Evolutionary conservation across 2,888 invertebrate genomes (phyloP).

Genomic region (Trissolcus brochymenae): DNA sequence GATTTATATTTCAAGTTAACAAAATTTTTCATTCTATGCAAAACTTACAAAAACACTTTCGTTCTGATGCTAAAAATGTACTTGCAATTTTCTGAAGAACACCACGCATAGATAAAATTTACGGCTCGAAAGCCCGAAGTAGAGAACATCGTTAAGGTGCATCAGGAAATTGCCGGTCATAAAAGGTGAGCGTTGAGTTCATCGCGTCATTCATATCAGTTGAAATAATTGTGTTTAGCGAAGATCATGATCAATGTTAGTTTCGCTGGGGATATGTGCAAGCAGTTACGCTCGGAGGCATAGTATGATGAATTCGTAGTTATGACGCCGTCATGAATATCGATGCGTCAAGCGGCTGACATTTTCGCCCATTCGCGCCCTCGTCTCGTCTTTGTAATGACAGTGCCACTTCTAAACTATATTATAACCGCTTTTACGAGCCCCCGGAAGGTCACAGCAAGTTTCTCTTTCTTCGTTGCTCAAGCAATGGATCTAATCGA

Average conservation of each 20-base stretch:
- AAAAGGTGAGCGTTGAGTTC: too few species aligned
- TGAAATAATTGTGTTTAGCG: conserved; percentile 43
- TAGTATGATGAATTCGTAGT: conserved; percentile 48
- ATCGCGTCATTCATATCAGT: neutral
- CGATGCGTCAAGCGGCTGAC: conserved; percentile 39
- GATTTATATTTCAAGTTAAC: conserved; percentile 8
- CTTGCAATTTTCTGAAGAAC: too few species aligned
- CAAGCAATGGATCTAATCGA: conserved; percentile 46
- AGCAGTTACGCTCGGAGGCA: conserved; percentile 41
- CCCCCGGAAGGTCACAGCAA: conserved; percentile 38
- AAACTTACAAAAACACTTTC: conserved; percentile 3
- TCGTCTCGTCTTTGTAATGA: conserved; percentile 48
- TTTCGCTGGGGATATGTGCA: conserved; percentile 29
- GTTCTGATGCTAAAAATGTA: neutral
- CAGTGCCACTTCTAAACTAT: conserved; percentile 37
- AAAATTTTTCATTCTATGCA: too few species aligned
- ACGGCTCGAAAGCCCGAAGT: too few species aligned
- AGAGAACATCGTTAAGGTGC: too few species aligned
- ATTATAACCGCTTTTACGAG: conserved; percentile 34
- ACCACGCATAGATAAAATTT: too few species aligned
- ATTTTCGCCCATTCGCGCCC: conserved; percentile 36
- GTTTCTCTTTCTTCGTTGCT: conserved; percentile 15
- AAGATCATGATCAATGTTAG: conserved; percentile 38
- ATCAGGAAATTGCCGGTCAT: too few species aligned
- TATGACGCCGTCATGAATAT: conserved; percentile 42